A percentile compares a stretch with the other conserved stretches of the same genome.
phyloP scores from a whole-genome alignment of 2,113 vertebrate species.

The Poeciliopsis turrubarensis region DNA sequence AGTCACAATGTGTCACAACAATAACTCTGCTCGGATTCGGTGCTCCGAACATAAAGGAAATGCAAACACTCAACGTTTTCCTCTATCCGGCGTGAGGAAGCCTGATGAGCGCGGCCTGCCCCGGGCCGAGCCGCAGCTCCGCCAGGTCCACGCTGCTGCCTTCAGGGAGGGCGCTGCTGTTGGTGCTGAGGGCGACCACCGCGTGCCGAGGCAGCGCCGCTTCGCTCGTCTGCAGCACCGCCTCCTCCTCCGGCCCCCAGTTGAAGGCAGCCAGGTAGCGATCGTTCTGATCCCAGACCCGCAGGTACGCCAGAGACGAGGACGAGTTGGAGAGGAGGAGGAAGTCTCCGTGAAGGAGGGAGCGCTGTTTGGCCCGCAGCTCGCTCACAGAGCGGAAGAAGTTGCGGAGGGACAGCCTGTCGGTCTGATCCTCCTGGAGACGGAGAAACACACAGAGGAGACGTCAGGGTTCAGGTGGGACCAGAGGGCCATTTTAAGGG shows the following conservation, averaged over 20 bases:
- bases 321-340: conserved; percentile 10
- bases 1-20: not conserved
- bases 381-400: conserved; percentile 79
- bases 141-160: conserved; percentile 49
- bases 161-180: conserved; percentile 4
- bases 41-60: not conserved
- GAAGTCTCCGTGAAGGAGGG: conserved; percentile 84
- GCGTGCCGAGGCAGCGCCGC: conserved; percentile 59
- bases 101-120: conserved; percentile 78
- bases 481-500: too few relatives aligned
- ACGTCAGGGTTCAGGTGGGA: too few relatives aligned
- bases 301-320: conserved; percentile 74
- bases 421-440: conserved; percentile 58
- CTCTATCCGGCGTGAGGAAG: conserved; percentile 78
- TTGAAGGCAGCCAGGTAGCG: conserved; percentile 85
- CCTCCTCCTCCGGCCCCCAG: conserved; percentile 37
- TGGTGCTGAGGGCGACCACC: conserved; percentile 73
- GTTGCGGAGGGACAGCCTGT: conserved; percentile 27
- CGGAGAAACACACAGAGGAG: not conserved
- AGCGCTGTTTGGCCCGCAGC: conserved; percentile 81
- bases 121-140: conserved; percentile 65
- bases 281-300: conserved; percentile 87
- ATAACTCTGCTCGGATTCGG: not conserved
- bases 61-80: too few relatives aligned
- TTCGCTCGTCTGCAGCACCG: not conserved